These are phyloP conservation scores for Gobiocypris rarus DNA, from an alignment of 2,113 vertebrate species.

Conservation along the genomic window DNA sequence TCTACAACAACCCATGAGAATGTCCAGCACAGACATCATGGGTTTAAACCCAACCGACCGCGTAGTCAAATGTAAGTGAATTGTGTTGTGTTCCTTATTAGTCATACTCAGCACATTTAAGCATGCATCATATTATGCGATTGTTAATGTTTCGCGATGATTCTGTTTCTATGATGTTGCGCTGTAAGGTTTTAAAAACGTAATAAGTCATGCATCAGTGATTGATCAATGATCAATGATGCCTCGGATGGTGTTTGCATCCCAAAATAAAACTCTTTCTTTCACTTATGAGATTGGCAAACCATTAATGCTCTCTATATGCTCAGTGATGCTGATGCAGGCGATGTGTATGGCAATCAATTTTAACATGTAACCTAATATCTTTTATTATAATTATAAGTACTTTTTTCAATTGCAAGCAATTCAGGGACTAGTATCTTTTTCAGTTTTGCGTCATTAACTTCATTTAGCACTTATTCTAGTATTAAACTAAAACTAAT, in stretches of 20 bases:
- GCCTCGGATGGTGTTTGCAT: background rate
- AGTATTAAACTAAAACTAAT: no score
- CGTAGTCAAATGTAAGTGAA: constrained; percentile 78
- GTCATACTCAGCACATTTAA: background rate
- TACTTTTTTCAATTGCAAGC: no score
- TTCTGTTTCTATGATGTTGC: background rate
- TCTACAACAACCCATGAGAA: constrained; percentile 71
- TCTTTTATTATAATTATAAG: no score
- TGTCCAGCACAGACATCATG: constrained; percentile 77
- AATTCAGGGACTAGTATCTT: no score
- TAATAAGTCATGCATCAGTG: background rate
- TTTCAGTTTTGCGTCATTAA: no score
- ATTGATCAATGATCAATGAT: constrained; percentile 1
- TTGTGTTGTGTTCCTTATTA: background rate
- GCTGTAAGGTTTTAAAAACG: background rate
- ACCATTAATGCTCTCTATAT: constrained; percentile 11
- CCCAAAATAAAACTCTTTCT: background rate
- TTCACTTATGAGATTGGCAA: constrained; percentile 2
- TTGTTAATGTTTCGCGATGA: background rate
- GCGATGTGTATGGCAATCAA: constrained; percentile 11
- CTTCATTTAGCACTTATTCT: no score
- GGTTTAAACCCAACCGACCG: constrained; percentile 73
- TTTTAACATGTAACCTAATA: background rate
- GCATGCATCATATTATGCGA: background rate
- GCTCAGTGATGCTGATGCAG: constrained; percentile 32